phyloP scores from a whole-genome alignment of 2,797 vertebrate genomes.

The Crax fasciolata region DNA sequence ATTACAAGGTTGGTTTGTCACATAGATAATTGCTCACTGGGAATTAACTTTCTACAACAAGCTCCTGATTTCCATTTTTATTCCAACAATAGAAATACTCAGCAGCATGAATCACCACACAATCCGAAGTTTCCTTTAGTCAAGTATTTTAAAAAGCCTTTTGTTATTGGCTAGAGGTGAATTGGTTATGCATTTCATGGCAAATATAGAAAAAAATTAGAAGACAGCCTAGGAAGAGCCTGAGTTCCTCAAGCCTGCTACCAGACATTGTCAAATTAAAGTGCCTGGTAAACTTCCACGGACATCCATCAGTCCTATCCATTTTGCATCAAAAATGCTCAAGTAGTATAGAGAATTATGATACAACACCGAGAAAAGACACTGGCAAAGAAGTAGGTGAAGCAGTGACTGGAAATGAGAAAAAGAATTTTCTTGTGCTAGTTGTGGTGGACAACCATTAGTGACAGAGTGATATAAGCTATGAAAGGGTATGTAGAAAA shows the following conservation, averaged over 20 bases:
- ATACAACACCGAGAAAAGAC: not conserved
- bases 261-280: not conserved
- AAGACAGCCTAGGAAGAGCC: not conserved
- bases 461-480: not conserved
- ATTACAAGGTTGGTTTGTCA: conserved; percentile 66
- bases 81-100: conserved; percentile 34
- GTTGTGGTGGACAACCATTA: not conserved
- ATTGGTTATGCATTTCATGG: not conserved
- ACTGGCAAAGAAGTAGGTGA: not conserved
- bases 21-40: conserved; percentile 56
- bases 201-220: not conserved
- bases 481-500: not conserved
- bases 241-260: not conserved
- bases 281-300: not conserved
- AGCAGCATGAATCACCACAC: conserved; percentile 3
- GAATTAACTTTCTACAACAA: conserved; percentile 57
- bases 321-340: not conserved
- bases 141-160: not conserved
- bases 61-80: conserved; percentile 38
- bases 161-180: not conserved
- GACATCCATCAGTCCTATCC: not conserved
- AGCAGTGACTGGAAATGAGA: rapidly evolving
- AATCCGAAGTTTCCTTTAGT: not conserved
- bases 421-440: not conserved
- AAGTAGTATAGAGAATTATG: not conserved